These are phyloP conservation scores for Indri indri DNA, from an alignment of 2,113 vertebrate species.

Conservation along the genomic window DNA sequence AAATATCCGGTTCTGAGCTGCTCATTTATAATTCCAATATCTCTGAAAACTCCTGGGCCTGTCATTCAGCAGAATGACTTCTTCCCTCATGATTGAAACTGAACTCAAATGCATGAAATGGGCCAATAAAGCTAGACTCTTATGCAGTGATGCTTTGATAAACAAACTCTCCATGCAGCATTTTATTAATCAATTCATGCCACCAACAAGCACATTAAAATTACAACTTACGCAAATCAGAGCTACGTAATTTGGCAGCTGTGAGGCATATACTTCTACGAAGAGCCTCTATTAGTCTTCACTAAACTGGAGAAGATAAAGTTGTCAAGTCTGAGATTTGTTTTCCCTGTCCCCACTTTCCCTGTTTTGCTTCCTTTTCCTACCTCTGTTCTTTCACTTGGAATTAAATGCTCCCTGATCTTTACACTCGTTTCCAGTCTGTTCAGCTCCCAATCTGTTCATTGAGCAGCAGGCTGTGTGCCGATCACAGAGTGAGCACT, in stretches of 20 bases:
- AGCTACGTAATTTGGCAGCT: conserved; percentile 38
- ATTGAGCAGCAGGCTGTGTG: not conserved
- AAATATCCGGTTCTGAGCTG: not conserved
- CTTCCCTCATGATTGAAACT: conserved; percentile 20
- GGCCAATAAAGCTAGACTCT: conserved; percentile 31
- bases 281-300: not conserved
- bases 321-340: conserved; percentile 12
- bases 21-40: conserved; percentile 44
- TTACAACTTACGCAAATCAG: conserved; percentile 24
- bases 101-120: not conserved
- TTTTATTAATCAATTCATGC: conserved; percentile 48
- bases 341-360: not conserved
- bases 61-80: not conserved
- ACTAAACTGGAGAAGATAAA: not conserved
- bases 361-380: not conserved
- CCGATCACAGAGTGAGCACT: not conserved
- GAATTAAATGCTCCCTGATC: not conserved
- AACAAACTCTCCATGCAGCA: not conserved
- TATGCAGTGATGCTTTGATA: not conserved
- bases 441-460: not conserved
- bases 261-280: not conserved
- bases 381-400: not conserved
- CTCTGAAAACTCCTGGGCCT: not conserved
- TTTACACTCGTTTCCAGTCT: not conserved
- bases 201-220: conserved; percentile 22